These are phyloP conservation scores for Cosmia trapezina DNA, from an alignment of 2,888 invertebrate species.

Conservation along the genomic window DNA sequence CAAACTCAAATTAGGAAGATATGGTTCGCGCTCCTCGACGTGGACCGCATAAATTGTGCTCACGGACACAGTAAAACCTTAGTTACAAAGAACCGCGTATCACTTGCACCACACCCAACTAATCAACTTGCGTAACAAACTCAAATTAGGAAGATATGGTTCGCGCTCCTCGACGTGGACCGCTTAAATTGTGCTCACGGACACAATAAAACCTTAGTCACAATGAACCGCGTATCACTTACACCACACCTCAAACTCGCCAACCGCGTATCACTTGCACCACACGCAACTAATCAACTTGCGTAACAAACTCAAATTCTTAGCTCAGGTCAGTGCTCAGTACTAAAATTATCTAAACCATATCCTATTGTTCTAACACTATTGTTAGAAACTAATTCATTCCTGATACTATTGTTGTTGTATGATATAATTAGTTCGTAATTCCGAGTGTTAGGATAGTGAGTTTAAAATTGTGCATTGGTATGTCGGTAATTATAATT, in stretches of 20 bases:
- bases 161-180: too few relatives aligned
- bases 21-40: too few relatives aligned
- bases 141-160: too few relatives aligned
- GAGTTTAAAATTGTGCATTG: constrained; percentile 28
- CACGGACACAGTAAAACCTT: too few relatives aligned
- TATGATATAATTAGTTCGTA: constrained; percentile 38
- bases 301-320: constrained; percentile 58
- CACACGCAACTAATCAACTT: constrained; percentile 50
- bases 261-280: neutral
- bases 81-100: too few relatives aligned
- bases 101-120: too few relatives aligned
- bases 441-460: constrained; percentile 28
- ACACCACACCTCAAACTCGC: neutral
- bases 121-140: too few relatives aligned
- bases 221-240: too few relatives aligned
- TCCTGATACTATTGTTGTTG: constrained; percentile 25
- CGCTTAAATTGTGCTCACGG: too few relatives aligned
- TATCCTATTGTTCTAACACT: constrained; percentile 52
- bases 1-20: too few relatives aligned
- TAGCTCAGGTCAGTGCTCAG: constrained; percentile 28
- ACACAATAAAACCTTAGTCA: too few relatives aligned
- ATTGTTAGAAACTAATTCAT: constrained; percentile 58
- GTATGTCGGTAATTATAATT: constrained; percentile 29
- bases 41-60: too few relatives aligned
- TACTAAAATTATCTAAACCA: constrained; percentile 49